Conservation (phyloP, 1,140 invertebrate species). For the Micrasema longulum region DNA sequence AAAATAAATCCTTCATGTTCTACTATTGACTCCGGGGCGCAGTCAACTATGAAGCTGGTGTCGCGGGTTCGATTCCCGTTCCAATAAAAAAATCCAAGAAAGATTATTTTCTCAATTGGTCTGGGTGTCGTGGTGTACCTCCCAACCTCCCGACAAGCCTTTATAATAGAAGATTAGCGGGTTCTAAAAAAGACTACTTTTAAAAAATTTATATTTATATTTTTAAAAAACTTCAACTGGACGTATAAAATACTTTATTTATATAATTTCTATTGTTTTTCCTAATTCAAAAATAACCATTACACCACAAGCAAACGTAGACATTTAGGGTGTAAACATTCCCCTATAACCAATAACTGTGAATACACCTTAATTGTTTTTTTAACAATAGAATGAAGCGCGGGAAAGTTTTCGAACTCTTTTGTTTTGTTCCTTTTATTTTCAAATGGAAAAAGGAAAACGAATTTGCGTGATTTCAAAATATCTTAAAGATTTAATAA, state of each 20-base stretch:
- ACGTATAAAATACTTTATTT: neutral
- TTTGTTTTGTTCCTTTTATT: slow-evolving; percentile 27
- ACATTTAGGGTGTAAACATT: neutral
- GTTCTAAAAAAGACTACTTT: no score
- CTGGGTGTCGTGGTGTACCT: no score
- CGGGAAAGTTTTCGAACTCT: slow-evolving; percentile 4
- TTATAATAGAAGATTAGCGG: no score
- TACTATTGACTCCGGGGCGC: no score
- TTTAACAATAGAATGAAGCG: slow-evolving; percentile 8
- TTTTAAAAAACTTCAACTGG: neutral
- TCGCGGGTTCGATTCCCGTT: no score
- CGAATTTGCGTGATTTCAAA: neutral
- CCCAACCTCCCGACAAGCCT: no score
- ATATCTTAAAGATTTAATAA: neutral
- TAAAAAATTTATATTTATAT: no score
- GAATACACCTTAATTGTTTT: slow-evolving; percentile 9
- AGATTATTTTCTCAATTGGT: no score
- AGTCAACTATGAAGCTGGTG: no score
- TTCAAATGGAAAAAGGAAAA: slow-evolving; percentile 1
- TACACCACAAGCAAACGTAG: neutral
- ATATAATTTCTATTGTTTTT: neutral
- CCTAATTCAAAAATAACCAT: neutral
- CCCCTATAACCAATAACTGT: neutral
- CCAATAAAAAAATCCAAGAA: no score
- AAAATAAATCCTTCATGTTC: no score